Evolutionary conservation across 2,113 vertebrate genomes (phyloP).

Genomic region (Halcyon malimbica): DNA sequence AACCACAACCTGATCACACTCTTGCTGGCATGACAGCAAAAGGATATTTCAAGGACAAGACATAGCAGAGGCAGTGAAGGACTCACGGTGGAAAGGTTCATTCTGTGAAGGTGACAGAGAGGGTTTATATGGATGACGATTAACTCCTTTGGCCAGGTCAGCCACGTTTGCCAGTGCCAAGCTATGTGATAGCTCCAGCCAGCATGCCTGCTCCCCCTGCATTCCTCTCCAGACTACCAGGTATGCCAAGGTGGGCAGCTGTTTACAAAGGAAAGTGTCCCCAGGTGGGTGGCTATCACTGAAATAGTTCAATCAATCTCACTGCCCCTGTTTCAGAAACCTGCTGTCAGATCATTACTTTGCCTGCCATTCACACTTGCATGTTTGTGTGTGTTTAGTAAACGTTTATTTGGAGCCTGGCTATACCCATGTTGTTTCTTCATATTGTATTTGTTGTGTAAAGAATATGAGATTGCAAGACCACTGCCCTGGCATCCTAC

Average conservation of each 20-base stretch:
- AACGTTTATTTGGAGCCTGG: neutral
- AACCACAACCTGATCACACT: neutral
- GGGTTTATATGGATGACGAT: neutral
- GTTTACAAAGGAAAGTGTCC: neutral
- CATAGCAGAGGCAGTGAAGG: neutral
- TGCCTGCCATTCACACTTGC: neutral
- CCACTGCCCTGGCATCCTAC: neutral
- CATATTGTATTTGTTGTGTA: neutral
- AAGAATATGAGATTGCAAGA: neutral
- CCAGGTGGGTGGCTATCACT: fast-evolving
- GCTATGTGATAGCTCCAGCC: neutral
- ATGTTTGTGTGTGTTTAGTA: neutral
- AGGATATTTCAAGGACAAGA: neutral
- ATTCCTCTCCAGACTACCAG: neutral
- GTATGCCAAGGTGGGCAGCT: neutral
- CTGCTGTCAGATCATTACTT: neutral
- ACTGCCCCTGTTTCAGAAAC: neutral
- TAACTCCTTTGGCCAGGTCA: neutral
- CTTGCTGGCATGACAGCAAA: neutral
- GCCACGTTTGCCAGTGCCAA: neutral
- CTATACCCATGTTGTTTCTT: neutral
- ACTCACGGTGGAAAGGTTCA: neutral
- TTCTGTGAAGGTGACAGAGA: neutral
- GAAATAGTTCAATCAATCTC: neutral
- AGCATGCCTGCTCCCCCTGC: neutral